Conservation (phyloP, 1,140 invertebrate species). For the Melitaea cinxia region DNA sequence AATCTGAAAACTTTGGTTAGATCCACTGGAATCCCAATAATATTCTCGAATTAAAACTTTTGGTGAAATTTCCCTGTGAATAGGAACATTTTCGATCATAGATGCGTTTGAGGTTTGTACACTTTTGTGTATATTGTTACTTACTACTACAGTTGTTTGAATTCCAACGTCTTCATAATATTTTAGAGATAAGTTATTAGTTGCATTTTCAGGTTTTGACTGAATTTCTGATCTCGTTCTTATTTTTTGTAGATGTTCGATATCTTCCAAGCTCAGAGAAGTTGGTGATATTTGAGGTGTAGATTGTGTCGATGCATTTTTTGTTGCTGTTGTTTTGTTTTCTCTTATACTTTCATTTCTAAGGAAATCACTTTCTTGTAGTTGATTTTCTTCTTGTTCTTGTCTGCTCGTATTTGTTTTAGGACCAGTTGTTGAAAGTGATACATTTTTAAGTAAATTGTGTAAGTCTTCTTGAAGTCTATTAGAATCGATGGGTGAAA, state of each 20-base stretch:
- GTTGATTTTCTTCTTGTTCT: constrained; percentile 8
- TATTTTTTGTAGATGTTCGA: constrained; percentile 20
- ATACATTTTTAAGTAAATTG: constrained; percentile 12
- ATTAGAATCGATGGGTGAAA: background rate
- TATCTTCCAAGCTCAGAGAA: constrained; percentile 9
- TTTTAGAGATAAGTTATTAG: constrained; percentile 6
- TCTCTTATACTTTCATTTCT: background rate
- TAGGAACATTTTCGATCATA: background rate
- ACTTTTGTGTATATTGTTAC: background rate
- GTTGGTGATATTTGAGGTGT: background rate
- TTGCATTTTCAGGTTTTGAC: constrained; percentile 1
- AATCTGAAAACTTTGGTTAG: constrained; percentile 13
- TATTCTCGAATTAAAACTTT: constrained; percentile 38
- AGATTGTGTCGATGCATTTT: background rate
- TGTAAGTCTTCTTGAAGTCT: constrained; percentile 19
- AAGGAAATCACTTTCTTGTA: background rate
- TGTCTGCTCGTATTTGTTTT: constrained; percentile 7
- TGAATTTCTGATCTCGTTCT: background rate
- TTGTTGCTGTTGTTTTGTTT: background rate
- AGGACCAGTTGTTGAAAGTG: constrained; percentile 6
- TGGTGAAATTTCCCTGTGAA: constrained; percentile 34
- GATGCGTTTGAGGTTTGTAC: constrained; percentile 13
- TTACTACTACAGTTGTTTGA: constrained; percentile 15
- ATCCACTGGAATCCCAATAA: constrained; percentile 39
- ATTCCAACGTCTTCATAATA: constrained; percentile 1